These are phyloP conservation scores for Leptinotarsa texana DNA, from an alignment of 1,140 invertebrate species.

Conservation along the genomic window DNA sequence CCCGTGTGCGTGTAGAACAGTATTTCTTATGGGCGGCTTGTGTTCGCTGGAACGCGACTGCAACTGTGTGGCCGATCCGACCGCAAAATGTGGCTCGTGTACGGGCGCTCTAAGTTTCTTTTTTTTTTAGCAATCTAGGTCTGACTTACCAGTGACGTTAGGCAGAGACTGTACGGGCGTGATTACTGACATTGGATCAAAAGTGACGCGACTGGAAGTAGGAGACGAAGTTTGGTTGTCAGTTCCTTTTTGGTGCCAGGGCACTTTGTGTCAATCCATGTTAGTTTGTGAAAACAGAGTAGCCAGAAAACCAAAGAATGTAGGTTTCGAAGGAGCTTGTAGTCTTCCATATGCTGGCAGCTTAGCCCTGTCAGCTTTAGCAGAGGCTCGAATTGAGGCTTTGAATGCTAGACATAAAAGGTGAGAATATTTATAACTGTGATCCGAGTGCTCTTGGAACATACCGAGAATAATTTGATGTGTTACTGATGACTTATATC, in stretches of 20 bases:
- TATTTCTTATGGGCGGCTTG: too few relatives aligned
- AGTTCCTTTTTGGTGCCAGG: constrained; percentile 63
- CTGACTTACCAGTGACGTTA: constrained; percentile 65
- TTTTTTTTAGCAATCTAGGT: constrained; percentile 56
- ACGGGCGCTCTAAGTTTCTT: background rate
- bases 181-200: constrained; percentile 66
- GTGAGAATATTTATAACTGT: constrained; percentile 49
- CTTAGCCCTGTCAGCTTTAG: constrained; percentile 69
- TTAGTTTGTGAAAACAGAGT: constrained; percentile 63
- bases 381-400: constrained; percentile 60
- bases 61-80: too few relatives aligned
- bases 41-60: too few relatives aligned
- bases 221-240: constrained; percentile 70
- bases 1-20: too few relatives aligned
- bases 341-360: constrained; percentile 73
- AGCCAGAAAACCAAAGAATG: constrained; percentile 66
- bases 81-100: too few relatives aligned
- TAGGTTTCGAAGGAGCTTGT: constrained; percentile 71
- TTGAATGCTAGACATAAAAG: constrained; percentile 63
- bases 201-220: constrained; percentile 64
- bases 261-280: constrained; percentile 66
- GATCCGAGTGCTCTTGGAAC: too few relatives aligned
- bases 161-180: constrained; percentile 73
- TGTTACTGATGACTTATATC: too few relatives aligned
- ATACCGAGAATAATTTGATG: too few relatives aligned